A percentile compares a stretch with the other conserved stretches of the same genome.
Evolutionary conservation across 2,797 vertebrate genomes (phyloP).

Genomic region (Acipenser ruthenus): DNA sequence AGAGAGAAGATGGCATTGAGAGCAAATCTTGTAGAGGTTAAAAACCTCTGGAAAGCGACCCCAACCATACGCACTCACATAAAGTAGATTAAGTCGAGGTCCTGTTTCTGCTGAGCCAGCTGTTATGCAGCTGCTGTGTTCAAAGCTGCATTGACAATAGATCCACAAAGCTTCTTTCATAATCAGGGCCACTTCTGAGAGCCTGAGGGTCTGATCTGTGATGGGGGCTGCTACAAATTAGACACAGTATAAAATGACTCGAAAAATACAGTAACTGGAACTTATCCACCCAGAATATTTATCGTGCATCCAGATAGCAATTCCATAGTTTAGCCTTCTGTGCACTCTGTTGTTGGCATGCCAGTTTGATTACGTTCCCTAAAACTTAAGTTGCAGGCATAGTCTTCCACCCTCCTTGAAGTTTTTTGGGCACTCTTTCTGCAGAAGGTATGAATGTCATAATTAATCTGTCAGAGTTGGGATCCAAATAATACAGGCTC

Average conservation of each 20-base stretch:
- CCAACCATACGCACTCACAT: neutral
- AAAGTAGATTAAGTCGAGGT: neutral
- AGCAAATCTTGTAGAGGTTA: neutral
- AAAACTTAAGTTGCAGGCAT: neutral
- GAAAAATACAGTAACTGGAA: constrained; percentile 6
- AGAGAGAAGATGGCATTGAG: neutral
- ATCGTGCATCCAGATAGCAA: too few species aligned
- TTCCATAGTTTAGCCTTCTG: too few species aligned
- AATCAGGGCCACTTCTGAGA: constrained; percentile 7
- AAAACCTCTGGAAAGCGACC: neutral
- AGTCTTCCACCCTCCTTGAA: too few species aligned
- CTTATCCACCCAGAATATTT: too few species aligned
- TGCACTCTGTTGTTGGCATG: neutral
- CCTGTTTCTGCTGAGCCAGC: constrained; percentile 18
- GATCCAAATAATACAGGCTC: too few species aligned
- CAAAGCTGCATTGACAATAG: constrained; percentile 15
- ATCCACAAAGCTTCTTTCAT: constrained; percentile 33
- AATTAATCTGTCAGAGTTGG: too few species aligned
- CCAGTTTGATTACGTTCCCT: neutral
- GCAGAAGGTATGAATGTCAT: too few species aligned
- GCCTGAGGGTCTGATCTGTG: constrained; percentile 17
- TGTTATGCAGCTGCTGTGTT: constrained; percentile 37
- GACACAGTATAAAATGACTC: constrained; percentile 13
- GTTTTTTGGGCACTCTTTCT: too few species aligned
- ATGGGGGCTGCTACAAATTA: neutral